Evolutionary conservation across 2,888 invertebrate genomes (phyloP).

Genomic region (Hymenopus coronatus): DNA sequence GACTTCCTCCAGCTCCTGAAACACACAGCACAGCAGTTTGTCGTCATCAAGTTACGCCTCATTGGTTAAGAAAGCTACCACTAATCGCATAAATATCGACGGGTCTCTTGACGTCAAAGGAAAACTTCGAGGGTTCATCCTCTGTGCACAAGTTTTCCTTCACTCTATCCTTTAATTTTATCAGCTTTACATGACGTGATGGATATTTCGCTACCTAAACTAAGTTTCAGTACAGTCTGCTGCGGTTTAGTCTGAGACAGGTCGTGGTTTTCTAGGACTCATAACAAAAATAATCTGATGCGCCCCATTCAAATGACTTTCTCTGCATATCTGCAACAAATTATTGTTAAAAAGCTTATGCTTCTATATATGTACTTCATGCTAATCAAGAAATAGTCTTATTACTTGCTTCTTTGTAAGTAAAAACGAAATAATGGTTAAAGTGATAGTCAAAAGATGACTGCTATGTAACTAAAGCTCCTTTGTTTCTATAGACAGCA

Average conservation of each 20-base stretch:
- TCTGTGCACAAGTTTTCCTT: not conserved
- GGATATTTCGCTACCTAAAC: not conserved
- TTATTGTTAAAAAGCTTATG: too few species aligned
- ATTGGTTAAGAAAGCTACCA: not conserved
- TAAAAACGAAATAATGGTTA: too few species aligned
- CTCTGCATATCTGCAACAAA: too few species aligned
- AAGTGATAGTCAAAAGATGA: too few species aligned
- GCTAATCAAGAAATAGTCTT: too few species aligned
- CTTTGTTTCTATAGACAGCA: too few species aligned
- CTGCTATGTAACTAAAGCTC: too few species aligned
- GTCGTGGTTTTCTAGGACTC: too few species aligned
- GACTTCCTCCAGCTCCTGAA: conserved; percentile 90
- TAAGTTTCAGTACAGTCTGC: not conserved
- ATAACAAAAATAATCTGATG: too few species aligned
- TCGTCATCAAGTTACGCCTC: not conserved
- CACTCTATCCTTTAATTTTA: not conserved
- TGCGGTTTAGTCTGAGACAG: not conserved
- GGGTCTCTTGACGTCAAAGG: not conserved
- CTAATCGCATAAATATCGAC: not conserved
- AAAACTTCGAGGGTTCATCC: not conserved
- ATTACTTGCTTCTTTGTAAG: too few species aligned
- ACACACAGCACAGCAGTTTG: conserved; percentile 37
- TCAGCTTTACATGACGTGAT: not conserved
- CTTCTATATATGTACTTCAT: too few species aligned
- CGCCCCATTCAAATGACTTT: too few species aligned